Evolutionary conservation across 1,140 invertebrate species (phyloP), one percentile per base, ranked within the genome.

Genomic region (Cyphomyrmex costatus): DNA sequence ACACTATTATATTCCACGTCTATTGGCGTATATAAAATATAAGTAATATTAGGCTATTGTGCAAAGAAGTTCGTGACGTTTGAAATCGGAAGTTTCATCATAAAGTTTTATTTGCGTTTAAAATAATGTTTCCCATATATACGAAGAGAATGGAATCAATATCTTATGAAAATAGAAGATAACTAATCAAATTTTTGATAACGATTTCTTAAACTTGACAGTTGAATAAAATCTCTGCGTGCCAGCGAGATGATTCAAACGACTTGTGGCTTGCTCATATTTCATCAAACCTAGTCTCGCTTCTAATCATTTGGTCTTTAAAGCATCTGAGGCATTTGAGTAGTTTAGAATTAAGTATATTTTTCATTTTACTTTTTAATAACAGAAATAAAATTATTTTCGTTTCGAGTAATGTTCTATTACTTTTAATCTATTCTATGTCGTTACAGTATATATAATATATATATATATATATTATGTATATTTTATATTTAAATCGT

Each of bases 51-150:
- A 12, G 46, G 33, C 49, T 42, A 58, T 70, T 80, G 65, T 70
- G 33, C 14, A 27, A 42, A 27, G 7, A 42, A 27, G 7, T 56
- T 70, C 6, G 63, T 42, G 49, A 80, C 21, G 51, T 24, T 42
- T 42, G 10, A 27, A 56, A 80, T 80, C 19, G 78, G 65, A 58
- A 70, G 51, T 68, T 80, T 80, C 7, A n/a, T 68, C 21, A 65
- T 68, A 56, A 80, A 70, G 30, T 70, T 80, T 70, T 30, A 70
- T 58, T 80, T 33, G 14, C 10, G 10, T 56, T 24, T 56, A 24
- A 24, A 14, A 16, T 80, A 80, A 56, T 16, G 16, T 8, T 42
- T 42, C 8, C 24, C 21, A 36, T 46, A n/a, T 27, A 2, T 70
- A 8, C 5, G 21, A 42, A 70, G 42, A 56, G 7, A n/a, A n/a